These are phyloP conservation scores for Drosophila tropicalis DNA, from an alignment of 1,140 invertebrate genomes.

Conservation along the genomic window DNA sequence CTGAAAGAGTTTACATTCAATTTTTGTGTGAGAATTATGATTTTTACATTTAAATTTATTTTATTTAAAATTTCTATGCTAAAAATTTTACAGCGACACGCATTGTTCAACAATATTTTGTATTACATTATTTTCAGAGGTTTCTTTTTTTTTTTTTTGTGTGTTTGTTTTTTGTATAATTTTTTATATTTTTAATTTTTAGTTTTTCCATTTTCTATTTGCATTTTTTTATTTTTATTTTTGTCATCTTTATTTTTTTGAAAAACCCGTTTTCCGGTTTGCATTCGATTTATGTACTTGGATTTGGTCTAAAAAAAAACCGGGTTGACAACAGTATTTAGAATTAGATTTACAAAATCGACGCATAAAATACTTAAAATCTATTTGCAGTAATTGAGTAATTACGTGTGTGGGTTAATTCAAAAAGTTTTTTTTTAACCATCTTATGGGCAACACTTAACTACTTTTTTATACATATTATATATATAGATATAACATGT, in stretches of 20 bases:
- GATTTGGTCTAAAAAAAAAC: constrained; percentile 53
- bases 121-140: constrained; percentile 46
- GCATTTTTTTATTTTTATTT: constrained; percentile 14
- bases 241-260: background rate
- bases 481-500: constrained; percentile 21
- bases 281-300: constrained; percentile 25
- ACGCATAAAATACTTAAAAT: constrained; percentile 74
- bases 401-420: constrained; percentile 41
- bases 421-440: constrained; percentile 23
- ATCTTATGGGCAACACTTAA: constrained; percentile 25
- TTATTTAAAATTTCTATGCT: constrained; percentile 76
- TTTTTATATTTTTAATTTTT: constrained; percentile 3
- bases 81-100: constrained; percentile 79
- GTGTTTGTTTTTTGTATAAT: constrained; percentile 33
- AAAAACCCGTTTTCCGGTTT: constrained; percentile 12
- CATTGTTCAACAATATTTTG: constrained; percentile 75
- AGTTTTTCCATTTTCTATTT: constrained; percentile 19
- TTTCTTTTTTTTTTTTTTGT: background rate
- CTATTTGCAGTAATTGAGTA: constrained; percentile 52
- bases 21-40: no score
- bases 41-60: constrained; percentile 77
- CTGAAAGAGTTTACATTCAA: no score
- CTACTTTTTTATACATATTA: constrained; percentile 40
- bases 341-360: constrained; percentile 69
- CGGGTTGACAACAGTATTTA: constrained; percentile 54